Conservation (phyloP, 2,888 invertebrate species). For the Drosophila suboccidentalis region DNA sequence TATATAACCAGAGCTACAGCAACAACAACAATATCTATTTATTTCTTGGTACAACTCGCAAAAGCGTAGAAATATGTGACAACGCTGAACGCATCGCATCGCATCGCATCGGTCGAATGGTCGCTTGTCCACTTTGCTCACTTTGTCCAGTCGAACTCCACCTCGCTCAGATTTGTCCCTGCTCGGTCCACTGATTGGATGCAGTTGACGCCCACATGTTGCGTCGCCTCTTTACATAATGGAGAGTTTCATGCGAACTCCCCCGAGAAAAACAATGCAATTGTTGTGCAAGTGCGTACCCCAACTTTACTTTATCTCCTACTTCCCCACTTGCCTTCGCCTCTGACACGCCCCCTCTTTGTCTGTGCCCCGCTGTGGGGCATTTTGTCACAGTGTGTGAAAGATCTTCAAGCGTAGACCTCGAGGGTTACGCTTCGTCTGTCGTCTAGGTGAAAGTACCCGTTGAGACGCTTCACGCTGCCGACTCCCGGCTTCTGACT, state of each 20-base stretch:
- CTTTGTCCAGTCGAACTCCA: constrained; percentile 17
- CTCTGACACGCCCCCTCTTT: not conserved
- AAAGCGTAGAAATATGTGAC: constrained; percentile 76
- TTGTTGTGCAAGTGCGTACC: constrained; percentile 70
- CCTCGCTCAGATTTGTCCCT: constrained; percentile 23
- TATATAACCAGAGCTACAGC: constrained; percentile 26
- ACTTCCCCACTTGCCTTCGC: not conserved
- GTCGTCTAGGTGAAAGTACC: constrained; percentile 69
- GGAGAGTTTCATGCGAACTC: constrained; percentile 58
- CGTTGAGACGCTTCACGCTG: constrained; percentile 32
- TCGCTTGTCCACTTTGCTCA: constrained; percentile 32
- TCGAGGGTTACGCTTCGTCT: constrained; percentile 58
- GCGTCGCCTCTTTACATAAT: constrained; percentile 77
- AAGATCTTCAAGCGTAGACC: constrained; percentile 63
- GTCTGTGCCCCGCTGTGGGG: not conserved
- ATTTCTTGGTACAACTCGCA: constrained; percentile 68
- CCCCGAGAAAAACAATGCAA: constrained; percentile 62
- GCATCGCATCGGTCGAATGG: constrained; percentile 45
- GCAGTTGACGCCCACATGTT: constrained; percentile 76
- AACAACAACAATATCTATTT: constrained; percentile 18
- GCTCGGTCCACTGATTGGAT: constrained; percentile 66
- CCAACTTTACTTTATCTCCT: not conserved
- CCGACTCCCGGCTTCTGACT: constrained; percentile 3
- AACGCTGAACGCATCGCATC: constrained; percentile 65
- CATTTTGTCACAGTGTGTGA: constrained; percentile 59